Evolutionary conservation across 2,113 vertebrate species (phyloP).

Genomic region (Fregetta grallaria): DNA sequence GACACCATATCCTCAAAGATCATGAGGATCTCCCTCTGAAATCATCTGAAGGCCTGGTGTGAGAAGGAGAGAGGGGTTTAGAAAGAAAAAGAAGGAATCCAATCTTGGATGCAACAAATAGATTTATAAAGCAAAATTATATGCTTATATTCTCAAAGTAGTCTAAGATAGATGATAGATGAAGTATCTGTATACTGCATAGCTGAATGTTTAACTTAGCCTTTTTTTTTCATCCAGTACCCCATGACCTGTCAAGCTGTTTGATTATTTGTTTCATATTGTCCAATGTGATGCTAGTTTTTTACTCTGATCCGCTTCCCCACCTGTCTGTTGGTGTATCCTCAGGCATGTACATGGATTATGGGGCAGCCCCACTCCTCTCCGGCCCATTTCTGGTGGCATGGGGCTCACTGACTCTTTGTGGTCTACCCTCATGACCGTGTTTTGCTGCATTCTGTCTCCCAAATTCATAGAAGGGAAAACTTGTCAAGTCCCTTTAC

Average conservation of each 20-base stretch:
- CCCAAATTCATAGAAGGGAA: conserved; percentile 50
- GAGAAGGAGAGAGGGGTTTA: not conserved
- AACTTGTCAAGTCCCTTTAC: conserved; percentile 42
- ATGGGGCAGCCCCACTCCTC: not conserved
- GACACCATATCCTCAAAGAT: not conserved
- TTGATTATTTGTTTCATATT: not conserved
- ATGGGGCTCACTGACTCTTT: not conserved
- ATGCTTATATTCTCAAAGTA: not conserved
- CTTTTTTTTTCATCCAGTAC: not conserved
- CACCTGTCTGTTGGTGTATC: not conserved
- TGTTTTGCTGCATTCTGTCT: conserved; percentile 34
- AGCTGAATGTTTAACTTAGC: not conserved
- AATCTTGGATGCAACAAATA: not conserved
- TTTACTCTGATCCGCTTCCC: not conserved
- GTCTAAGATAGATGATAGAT: not conserved
- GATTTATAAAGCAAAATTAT: not conserved
- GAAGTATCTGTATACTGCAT: not conserved
- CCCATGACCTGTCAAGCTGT: not conserved
- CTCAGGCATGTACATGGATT: not conserved
- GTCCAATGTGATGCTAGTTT: not conserved
- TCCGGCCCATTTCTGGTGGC: not conserved
- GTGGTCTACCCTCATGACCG: not conserved
- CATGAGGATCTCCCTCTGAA: not conserved
- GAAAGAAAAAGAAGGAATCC: not conserved
- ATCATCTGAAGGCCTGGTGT: not conserved